phyloP scores from a whole-genome alignment of 2,888 invertebrate species.

The Nymphalis c-album region DNA sequence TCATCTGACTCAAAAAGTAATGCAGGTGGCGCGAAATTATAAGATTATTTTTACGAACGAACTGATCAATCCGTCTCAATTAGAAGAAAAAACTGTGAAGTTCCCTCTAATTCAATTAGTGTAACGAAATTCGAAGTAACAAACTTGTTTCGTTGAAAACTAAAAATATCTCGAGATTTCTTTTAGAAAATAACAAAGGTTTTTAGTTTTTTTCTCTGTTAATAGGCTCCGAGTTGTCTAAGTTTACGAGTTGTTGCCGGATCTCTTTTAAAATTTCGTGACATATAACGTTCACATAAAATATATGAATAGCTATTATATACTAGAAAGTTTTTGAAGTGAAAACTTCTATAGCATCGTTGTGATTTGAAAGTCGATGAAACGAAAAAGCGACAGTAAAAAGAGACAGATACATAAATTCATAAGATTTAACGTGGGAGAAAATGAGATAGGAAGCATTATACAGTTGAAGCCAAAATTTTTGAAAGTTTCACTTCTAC shows the following conservation, averaged over 20 bases:
- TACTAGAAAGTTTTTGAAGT: no score
- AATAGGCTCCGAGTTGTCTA: conserved; percentile 11
- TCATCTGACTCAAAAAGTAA: conserved; percentile 28
- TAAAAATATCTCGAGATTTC: conserved; percentile 14
- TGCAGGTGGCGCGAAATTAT: conserved; percentile 18
- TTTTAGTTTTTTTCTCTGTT: conserved; percentile 13
- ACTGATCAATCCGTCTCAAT: conserved; percentile 33
- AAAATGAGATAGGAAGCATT: no score
- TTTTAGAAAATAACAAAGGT: conserved; percentile 16
- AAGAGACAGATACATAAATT: no score
- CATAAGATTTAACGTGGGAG: no score
- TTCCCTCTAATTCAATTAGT: conserved; percentile 31
- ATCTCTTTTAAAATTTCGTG: conserved; percentile 12
- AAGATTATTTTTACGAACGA: conserved; percentile 18
- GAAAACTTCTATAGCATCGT: no score
- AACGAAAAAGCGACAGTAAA: no score
- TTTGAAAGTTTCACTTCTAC: no score
- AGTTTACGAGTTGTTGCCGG: conserved; percentile 17
- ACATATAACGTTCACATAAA: conserved; percentile 12
- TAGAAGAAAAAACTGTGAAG: conserved; percentile 25
- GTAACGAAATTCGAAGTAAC: conserved; percentile 22
- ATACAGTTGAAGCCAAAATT: no score
- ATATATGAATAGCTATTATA: conserved; percentile 1
- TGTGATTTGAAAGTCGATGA: no score
- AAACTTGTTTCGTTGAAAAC: conserved; percentile 19